Evolutionary conservation across 1,140 invertebrate species (phyloP).

Genomic region (Drosophila pectinifera): DNA sequence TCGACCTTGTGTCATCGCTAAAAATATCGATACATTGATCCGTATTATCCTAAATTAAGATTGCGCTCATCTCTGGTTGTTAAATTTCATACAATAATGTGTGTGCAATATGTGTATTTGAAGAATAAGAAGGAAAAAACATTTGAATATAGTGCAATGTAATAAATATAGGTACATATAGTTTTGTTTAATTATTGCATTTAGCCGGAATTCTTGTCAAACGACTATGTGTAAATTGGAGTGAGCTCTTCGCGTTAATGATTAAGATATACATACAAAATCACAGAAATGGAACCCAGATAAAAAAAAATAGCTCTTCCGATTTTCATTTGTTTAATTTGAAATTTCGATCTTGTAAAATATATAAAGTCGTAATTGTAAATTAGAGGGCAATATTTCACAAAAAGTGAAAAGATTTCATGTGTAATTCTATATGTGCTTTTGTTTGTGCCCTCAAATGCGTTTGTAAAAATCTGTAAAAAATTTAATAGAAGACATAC

Average conservation of each 20-base stretch:
- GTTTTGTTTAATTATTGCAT: neutral
- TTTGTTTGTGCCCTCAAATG: neutral
- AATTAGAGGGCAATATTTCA: neutral
- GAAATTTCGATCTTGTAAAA: neutral
- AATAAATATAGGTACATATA: constrained; percentile 8
- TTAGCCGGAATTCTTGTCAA: neutral
- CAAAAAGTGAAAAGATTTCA: neutral
- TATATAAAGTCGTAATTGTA: neutral
- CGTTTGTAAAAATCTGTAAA: neutral
- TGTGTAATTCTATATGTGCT: neutral
- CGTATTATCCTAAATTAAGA: neutral
- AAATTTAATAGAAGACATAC: neutral
- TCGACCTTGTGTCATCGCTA: neutral
- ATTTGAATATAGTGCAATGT: neutral
- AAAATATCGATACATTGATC: neutral
- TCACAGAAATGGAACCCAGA: constrained; percentile 12
- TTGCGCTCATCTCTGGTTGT: constrained; percentile 12
- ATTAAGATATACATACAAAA: constrained; percentile 42
- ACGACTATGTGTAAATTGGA: neutral
- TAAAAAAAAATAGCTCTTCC: constrained; percentile 8
- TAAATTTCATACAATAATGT: constrained; percentile 21
- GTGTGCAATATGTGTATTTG: constrained; percentile 15
- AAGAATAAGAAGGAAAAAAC: constrained; percentile 2
- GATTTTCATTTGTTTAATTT: neutral
- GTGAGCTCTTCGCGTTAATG: neutral